A percentile compares a stretch with the other conserved stretches of the same genome.
phyloP scores from a whole-genome alignment of 1,140 invertebrate genomes.

The Halesus radiatus region DNA sequence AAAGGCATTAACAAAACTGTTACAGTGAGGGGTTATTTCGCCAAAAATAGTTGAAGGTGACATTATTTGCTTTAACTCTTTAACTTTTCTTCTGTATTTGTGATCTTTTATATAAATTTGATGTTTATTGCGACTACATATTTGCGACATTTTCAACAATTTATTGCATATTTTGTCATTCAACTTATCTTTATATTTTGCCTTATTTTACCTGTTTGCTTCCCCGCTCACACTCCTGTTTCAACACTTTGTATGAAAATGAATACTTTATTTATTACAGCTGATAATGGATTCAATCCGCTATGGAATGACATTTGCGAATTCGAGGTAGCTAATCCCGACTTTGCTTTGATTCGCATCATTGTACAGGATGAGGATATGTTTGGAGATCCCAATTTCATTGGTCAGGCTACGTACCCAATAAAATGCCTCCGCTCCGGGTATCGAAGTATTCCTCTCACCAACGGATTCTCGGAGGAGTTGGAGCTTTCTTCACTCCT shows the following conservation, averaged over 20 bases:
- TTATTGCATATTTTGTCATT: no score
- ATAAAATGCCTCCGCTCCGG: slow-evolving; percentile 83
- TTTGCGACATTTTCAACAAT: no score
- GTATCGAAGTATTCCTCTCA: slow-evolving; percentile 91
- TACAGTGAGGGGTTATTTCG: not conserved
- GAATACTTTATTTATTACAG: slow-evolving; percentile 69
- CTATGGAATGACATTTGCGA: slow-evolving; percentile 93
- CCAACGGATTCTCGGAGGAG: slow-evolving; percentile 94
- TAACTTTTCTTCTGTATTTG: no score
- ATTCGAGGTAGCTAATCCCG: slow-evolving; percentile 90
- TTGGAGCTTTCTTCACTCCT: slow-evolving; percentile 93
- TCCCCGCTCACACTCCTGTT: no score
- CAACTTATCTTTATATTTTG: no score
- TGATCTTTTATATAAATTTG: no score
- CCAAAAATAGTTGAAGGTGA: no score
- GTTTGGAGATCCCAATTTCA: slow-evolving; percentile 97
- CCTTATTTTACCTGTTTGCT: no score
- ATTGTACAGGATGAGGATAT: slow-evolving; percentile 97
- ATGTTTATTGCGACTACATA: no score
- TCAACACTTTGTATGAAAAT: no score
- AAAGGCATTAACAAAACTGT: not conserved
- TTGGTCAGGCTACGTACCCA: slow-evolving; percentile 96
- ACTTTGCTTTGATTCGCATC: slow-evolving; percentile 92
- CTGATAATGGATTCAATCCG: slow-evolving; percentile 97
- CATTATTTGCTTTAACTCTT: no score